phyloP scores from a whole-genome alignment of 2,888 invertebrate species.

The Drosophila melanosoma region DNA sequence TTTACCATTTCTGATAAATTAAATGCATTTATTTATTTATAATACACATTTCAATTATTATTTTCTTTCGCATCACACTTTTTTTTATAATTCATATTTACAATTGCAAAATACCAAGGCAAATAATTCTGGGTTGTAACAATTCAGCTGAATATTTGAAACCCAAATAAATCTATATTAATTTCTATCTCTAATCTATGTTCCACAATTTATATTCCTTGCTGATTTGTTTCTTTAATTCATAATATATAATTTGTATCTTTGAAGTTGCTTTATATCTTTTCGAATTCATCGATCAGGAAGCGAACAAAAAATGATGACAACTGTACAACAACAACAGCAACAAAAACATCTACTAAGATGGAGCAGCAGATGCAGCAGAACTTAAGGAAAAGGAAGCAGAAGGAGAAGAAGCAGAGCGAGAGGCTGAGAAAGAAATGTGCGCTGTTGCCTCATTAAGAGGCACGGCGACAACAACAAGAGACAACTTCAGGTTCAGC shows the following conservation, averaged over 20 bases:
- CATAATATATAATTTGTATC: not conserved
- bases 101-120: not conserved
- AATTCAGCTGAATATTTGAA: not conserved
- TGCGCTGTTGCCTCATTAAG: slow-evolving; percentile 26
- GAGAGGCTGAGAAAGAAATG: slow-evolving; percentile 36
- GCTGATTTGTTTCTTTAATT: not conserved
- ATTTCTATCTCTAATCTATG: not conserved
- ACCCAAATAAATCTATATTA: not conserved
- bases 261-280: slow-evolving; percentile 26
- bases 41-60: not conserved
- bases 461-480: slow-evolving; percentile 21
- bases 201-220: not conserved
- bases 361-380: not conserved
- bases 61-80: not conserved
- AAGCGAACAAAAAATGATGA: slow-evolving; percentile 36
- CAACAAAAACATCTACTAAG: slow-evolving; percentile 1
- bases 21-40: not conserved
- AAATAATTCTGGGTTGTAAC: not conserved
- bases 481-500: slow-evolving; percentile 4
- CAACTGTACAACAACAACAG: slow-evolving; percentile 59
- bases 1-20: not conserved
- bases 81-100: not conserved
- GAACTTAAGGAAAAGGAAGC: not conserved
- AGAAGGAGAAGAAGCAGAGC: slow-evolving; percentile 7
- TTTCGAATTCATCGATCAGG: slow-evolving; percentile 48